Evolutionary conservation across 2,113 vertebrate genomes (phyloP).

Genomic region (Cavia aperea): DNA sequence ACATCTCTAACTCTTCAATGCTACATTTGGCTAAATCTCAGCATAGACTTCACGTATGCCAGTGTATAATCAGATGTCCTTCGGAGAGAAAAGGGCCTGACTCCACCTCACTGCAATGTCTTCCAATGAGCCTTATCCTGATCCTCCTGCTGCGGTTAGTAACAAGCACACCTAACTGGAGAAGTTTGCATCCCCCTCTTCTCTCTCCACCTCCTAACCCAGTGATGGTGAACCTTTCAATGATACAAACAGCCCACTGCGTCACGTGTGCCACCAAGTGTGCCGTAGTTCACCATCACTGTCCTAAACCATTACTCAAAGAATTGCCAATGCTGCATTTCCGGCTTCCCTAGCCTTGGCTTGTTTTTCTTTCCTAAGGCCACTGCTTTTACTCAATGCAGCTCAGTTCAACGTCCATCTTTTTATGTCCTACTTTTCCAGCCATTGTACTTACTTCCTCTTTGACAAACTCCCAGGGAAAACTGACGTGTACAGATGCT

Average conservation of each 20-base stretch:
- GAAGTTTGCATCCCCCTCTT: too few species aligned
- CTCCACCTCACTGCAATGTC: neutral
- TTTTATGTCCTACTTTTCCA: neutral
- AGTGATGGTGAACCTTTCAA: neutral
- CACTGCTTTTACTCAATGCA: neutral
- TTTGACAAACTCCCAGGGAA: neutral
- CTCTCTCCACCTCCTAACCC: neutral
- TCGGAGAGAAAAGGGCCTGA: neutral
- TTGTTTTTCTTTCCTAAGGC: neutral
- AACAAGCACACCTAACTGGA: neutral
- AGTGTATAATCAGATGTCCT: neutral
- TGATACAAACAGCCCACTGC: neutral
- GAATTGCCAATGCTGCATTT: neutral
- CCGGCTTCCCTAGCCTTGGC: neutral
- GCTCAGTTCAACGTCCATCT: neutral
- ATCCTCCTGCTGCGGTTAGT: neutral
- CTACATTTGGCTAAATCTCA: neutral
- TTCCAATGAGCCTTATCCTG: neutral
- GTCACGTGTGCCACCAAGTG: rapidly evolving
- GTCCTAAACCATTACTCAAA: neutral
- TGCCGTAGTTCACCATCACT: neutral
- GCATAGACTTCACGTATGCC: neutral
- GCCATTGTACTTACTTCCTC: neutral
- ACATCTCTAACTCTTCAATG: neutral
- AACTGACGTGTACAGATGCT: neutral